Evolutionary conservation across 1,140 invertebrate species (phyloP).

Genomic region (Medauroidea extradentata): DNA sequence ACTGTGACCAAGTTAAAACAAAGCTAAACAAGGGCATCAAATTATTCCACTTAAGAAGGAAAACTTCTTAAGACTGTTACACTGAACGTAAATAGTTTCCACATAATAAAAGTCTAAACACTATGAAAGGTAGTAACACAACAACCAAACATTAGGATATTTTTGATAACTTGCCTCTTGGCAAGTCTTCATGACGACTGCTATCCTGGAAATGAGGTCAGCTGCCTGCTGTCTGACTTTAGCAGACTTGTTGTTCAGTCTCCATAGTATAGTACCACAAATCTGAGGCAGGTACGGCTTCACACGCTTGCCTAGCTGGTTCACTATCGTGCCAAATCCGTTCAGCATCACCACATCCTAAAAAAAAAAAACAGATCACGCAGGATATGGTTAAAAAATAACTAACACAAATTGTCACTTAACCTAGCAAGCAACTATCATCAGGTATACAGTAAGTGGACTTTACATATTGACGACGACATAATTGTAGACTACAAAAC

Average conservation of each 20-base stretch:
- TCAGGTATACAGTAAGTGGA: no score
- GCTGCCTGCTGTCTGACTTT: slow-evolving; percentile 99
- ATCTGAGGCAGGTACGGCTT: slow-evolving; percentile 99
- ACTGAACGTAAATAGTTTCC: no score
- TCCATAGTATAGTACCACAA: slow-evolving; percentile 98
- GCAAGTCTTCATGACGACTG: slow-evolving; percentile 99
- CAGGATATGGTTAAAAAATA: no score
- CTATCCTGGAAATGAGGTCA: slow-evolving; percentile 96
- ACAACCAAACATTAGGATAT: neutral
- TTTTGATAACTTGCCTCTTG: slow-evolving; percentile 69
- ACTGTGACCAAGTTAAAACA: no score
- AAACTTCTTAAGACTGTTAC: no score
- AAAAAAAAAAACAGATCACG: slow-evolving; percentile 26
- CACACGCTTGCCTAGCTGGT: slow-evolving; percentile 93
- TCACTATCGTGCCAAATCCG: slow-evolving; percentile 98
- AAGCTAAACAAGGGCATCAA: no score
- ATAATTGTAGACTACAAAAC: no score
- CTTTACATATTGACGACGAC: no score
- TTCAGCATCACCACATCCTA: slow-evolving; percentile 99
- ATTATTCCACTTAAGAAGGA: no score
- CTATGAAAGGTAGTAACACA: neutral
- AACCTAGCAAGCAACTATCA: no score
- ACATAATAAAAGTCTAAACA: no score
- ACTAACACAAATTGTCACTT: no score
- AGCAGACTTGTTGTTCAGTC: slow-evolving; percentile 98